Evolutionary conservation across 1,140 invertebrate species (phyloP).

Genomic region (Zophobas morio): DNA sequence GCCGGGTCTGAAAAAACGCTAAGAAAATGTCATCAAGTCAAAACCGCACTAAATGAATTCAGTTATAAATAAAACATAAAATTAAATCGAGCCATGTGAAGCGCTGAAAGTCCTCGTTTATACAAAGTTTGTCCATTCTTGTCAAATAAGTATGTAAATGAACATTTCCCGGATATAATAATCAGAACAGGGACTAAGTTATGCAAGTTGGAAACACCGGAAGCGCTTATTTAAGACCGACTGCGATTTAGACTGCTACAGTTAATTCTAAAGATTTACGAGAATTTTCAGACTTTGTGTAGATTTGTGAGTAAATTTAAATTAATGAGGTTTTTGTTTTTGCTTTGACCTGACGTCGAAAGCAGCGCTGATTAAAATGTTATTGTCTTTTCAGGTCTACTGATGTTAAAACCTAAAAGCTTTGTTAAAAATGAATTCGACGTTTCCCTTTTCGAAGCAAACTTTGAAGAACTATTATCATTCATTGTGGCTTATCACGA

Average conservation of each 20-base stretch:
- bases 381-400: conserved; percentile 11
- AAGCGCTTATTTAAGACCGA: conserved; percentile 48
- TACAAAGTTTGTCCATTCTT: conserved; percentile 44
- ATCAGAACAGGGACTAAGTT: conserved; percentile 47
- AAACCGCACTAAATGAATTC: conserved; percentile 19
- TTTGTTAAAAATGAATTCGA: conserved; percentile 21
- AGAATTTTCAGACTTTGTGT: conserved; percentile 42
- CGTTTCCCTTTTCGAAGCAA: conserved; percentile 4
- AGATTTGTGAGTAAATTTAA: conserved; percentile 37
- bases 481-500: conserved; percentile 43
- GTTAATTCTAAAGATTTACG: conserved; percentile 49
- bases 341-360: not conserved
- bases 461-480: conserved; percentile 36
- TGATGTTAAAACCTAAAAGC: conserved; percentile 7
- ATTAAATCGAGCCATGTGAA: conserved; percentile 38
- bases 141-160: conserved; percentile 49
- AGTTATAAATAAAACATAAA: conserved; percentile 40
- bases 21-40: conserved; percentile 3
- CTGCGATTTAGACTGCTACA: conserved; percentile 43
- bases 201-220: conserved; percentile 51
- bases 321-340: conserved; percentile 32
- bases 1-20: not conserved
- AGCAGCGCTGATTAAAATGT: conserved; percentile 20
- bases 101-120: conserved; percentile 32
- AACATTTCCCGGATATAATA: conserved; percentile 51